Evolutionary conservation across 2,797 vertebrate genomes (phyloP).

Genomic region (Neomorphus geoffroyi): DNA sequence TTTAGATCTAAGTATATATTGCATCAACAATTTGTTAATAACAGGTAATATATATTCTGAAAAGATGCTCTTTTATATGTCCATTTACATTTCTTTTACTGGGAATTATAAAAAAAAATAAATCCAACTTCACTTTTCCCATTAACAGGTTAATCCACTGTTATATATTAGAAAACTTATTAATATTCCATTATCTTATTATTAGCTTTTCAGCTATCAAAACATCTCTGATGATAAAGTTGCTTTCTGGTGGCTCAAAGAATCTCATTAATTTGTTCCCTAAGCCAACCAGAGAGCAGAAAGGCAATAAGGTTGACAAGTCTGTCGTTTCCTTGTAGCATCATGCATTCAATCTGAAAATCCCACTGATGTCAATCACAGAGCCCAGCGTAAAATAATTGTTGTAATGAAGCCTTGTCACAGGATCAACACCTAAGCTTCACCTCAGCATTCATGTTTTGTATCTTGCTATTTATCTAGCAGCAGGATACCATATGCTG

Average conservation of each 20-base stretch:
- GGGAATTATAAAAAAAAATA: neutral
- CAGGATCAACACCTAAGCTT: neutral
- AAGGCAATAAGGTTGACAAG: neutral
- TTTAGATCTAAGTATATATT: neutral
- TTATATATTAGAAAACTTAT: neutral
- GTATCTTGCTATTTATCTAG: neutral
- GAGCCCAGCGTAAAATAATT: neutral
- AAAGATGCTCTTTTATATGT: neutral
- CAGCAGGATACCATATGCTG: neutral
- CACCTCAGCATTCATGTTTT: neutral
- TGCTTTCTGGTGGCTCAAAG: conserved; percentile 12
- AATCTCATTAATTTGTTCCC: neutral
- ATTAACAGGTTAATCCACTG: neutral
- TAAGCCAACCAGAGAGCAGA: neutral
- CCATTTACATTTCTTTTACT: neutral
- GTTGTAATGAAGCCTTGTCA: neutral
- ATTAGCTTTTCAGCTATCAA: conserved; percentile 9
- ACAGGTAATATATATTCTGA: neutral
- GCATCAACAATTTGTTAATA: neutral
- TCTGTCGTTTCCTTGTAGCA: neutral
- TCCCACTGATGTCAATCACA: neutral
- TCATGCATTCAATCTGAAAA: neutral
- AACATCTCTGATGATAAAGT: neutral
- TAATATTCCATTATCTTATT: conserved; percentile 23
- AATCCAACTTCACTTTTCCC: neutral